Evolutionary conservation across 2,888 invertebrate species (phyloP).

Genomic region (Ceraclea dissimilis): DNA sequence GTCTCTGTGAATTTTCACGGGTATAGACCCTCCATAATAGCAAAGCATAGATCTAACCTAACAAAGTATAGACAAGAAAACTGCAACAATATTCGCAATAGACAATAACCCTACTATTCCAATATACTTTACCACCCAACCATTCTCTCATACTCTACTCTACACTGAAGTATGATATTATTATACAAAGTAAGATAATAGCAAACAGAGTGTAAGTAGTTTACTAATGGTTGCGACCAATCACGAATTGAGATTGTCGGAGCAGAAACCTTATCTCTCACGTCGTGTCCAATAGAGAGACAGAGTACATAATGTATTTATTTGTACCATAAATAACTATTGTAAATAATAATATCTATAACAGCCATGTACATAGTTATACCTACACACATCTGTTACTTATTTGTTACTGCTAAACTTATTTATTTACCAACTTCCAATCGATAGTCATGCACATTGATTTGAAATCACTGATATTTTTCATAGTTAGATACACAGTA

Average conservation of each 20-base stretch:
- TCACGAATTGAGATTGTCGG: conserved; percentile 12
- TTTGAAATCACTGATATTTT: background rate
- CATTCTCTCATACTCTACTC: too few relatives aligned
- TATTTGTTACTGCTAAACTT: background rate
- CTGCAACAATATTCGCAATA: background rate
- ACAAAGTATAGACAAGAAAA: background rate
- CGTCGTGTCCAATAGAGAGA: conserved; percentile 11
- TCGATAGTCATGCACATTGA: background rate
- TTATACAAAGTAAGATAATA: too few relatives aligned
- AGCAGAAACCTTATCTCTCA: conserved; percentile 7
- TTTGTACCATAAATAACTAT: conserved; percentile 12
- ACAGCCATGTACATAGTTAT: background rate
- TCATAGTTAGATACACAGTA: background rate
- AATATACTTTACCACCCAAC: background rate
- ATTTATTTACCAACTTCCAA: background rate
- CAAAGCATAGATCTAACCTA: too few relatives aligned
- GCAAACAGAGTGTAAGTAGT: background rate
- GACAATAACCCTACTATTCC: background rate
- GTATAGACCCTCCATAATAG: too few relatives aligned
- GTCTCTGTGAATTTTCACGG: too few relatives aligned
- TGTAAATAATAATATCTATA: conserved; percentile 7
- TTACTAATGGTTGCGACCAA: conserved; percentile 1
- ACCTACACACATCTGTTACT: background rate
- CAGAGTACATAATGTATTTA: conserved; percentile 13
- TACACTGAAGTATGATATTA: too few relatives aligned